A percentile compares a stretch with the other conserved stretches of the same genome.
Evolutionary conservation across 1,140 invertebrate species (phyloP).

Genomic region (Heliconius hermathena): DNA sequence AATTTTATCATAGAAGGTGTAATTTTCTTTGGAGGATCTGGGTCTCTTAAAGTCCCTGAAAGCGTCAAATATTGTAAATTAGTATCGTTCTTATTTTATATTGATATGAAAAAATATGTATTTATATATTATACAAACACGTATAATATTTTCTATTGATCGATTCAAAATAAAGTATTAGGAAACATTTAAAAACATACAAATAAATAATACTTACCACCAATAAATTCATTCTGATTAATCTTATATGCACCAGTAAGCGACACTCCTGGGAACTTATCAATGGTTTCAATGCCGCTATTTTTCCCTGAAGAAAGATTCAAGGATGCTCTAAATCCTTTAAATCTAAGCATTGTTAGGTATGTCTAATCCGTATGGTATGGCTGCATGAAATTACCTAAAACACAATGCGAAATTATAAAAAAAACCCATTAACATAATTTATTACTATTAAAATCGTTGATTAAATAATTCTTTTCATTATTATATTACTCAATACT

Average conservation of each 20-base stretch:
- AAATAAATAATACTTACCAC: not conserved
- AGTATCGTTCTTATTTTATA: not conserved
- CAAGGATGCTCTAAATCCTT: slow-evolving; percentile 74
- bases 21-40: slow-evolving; percentile 48
- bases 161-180: too few relatives aligned
- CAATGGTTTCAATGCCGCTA: slow-evolving; percentile 48
- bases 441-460: too few relatives aligned
- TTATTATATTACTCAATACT: too few relatives aligned
- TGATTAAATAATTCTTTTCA: too few relatives aligned
- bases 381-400: not conserved
- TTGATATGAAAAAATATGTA: not conserved
- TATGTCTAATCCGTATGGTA: not conserved
- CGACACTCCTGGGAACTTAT: slow-evolving; percentile 41
- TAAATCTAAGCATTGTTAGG: slow-evolving; percentile 64
- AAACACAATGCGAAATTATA: not conserved
- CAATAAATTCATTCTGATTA: slow-evolving; percentile 34
- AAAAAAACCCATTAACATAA: not conserved
- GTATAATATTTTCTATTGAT: not conserved
- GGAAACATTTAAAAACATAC: not conserved
- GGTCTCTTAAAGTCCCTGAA: slow-evolving; percentile 48
- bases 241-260: slow-evolving; percentile 64
- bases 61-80: slow-evolving; percentile 17
- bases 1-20: slow-evolving; percentile 55
- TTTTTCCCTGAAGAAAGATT: slow-evolving; percentile 53
- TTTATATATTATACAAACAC: not conserved